These are phyloP conservation scores for Poecile montanus DNA, from an alignment of 2,797 vertebrate species.

Conservation along the genomic window DNA sequence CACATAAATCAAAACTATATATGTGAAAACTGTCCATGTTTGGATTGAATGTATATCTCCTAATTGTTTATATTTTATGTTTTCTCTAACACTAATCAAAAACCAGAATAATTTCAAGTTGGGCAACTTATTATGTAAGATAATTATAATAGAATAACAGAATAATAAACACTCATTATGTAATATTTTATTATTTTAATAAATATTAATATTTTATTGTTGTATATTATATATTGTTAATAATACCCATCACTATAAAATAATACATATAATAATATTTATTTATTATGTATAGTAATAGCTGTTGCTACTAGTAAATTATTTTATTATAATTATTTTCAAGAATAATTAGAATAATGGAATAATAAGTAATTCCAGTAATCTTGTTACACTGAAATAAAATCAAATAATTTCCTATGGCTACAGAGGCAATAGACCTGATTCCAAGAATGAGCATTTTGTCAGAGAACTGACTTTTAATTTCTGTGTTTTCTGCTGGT, in stretches of 20 bases:
- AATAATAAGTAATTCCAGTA: neutral
- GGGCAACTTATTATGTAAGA: neutral
- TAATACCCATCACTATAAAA: neutral
- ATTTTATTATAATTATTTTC: neutral
- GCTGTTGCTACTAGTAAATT: neutral
- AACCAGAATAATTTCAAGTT: neutral
- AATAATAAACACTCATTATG: neutral
- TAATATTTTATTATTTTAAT: neutral
- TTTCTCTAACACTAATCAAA: neutral
- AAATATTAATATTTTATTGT: neutral
- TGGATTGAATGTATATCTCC: neutral
- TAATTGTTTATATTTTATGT: neutral
- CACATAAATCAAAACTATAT: neutral
- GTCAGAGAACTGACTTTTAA: neutral
- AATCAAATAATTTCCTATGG: neutral
- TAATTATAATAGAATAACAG: neutral
- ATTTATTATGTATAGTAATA: neutral
- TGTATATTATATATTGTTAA: neutral
- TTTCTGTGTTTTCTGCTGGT: neutral
- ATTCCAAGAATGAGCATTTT: neutral
- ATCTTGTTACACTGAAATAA: neutral
- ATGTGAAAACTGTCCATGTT: neutral
- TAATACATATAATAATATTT: neutral
- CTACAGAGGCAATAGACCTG: neutral
- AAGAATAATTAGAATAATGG: neutral